Conservation (phyloP, 2,888 invertebrate species). For the Stenolophus ochropezus region DNA sequence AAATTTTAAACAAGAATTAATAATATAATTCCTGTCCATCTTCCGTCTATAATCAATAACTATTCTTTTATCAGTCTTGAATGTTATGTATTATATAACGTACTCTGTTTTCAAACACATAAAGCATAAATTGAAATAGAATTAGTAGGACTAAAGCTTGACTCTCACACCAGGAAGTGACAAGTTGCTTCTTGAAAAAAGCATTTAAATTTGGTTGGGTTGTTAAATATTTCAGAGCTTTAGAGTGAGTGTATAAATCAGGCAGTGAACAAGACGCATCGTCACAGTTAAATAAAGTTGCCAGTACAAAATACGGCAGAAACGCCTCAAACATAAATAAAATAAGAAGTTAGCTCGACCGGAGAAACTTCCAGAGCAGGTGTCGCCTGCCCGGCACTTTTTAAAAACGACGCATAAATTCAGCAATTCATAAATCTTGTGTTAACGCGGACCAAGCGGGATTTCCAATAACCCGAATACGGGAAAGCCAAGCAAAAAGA, state of each 20-base stretch:
- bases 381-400: slow-evolving; percentile 31
- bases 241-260: slow-evolving; percentile 9
- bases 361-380: slow-evolving; percentile 31
- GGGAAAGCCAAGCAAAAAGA: background rate
- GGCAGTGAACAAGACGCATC: slow-evolving; percentile 23
- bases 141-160: too few relatives aligned
- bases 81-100: too few relatives aligned
- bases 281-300: slow-evolving; percentile 31
- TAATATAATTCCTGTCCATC: too few relatives aligned
- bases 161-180: too few relatives aligned
- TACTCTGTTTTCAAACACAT: too few relatives aligned
- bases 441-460: slow-evolving; percentile 19
- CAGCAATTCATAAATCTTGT: slow-evolving; percentile 34
- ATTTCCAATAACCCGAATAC: slow-evolving; percentile 9
- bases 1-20: too few relatives aligned
- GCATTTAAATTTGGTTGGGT: background rate
- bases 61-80: too few relatives aligned
- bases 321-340: slow-evolving; percentile 31
- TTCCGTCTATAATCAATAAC: too few relatives aligned
- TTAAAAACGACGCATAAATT: slow-evolving; percentile 34
- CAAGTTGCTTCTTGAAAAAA: background rate
- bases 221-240: background rate
- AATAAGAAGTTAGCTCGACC: slow-evolving; percentile 9
- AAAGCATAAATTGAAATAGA: too few relatives aligned
- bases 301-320: slow-evolving; percentile 25